Conservation (phyloP, 2,888 invertebrate species). For the Beris morrisii region DNA sequence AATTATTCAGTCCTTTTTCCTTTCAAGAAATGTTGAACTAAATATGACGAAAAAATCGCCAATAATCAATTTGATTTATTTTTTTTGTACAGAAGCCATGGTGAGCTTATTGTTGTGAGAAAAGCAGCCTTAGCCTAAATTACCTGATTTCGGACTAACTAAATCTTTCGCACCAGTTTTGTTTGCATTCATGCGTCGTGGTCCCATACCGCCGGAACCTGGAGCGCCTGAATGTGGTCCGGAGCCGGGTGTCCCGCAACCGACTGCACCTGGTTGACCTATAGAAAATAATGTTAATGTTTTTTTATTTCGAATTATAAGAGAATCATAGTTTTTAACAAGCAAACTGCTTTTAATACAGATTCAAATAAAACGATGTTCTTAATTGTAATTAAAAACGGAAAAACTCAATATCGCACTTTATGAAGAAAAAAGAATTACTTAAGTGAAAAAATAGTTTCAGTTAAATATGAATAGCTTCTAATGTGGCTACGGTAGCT, state of each 20-base stretch:
- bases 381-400: not conserved
- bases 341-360: not conserved
- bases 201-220: constrained; percentile 56
- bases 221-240: constrained; percentile 55
- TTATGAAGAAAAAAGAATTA: too few relatives aligned
- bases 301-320: too few relatives aligned
- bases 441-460: too few relatives aligned
- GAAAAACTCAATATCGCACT: not conserved
- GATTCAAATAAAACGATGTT: not conserved
- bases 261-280: constrained; percentile 54
- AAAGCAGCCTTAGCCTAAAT: constrained; percentile 35
- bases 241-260: constrained; percentile 56
- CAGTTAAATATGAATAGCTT: too few relatives aligned
- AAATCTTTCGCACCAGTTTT: constrained; percentile 55
- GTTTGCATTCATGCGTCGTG: constrained; percentile 55
- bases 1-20: constrained; percentile 1
- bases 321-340: too few relatives aligned
- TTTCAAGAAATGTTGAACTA: not conserved
- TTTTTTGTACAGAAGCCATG: constrained; percentile 23
- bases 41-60: not conserved
- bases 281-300: not conserved
- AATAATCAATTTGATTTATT: not conserved
- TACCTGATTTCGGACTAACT: constrained; percentile 57
- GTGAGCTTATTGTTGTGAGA: constrained; percentile 7
- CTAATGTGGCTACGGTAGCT: too few relatives aligned